These are phyloP conservation scores for Bothrops jararaca DNA, from an alignment of 2,113 vertebrate species.

Conservation along the genomic window DNA sequence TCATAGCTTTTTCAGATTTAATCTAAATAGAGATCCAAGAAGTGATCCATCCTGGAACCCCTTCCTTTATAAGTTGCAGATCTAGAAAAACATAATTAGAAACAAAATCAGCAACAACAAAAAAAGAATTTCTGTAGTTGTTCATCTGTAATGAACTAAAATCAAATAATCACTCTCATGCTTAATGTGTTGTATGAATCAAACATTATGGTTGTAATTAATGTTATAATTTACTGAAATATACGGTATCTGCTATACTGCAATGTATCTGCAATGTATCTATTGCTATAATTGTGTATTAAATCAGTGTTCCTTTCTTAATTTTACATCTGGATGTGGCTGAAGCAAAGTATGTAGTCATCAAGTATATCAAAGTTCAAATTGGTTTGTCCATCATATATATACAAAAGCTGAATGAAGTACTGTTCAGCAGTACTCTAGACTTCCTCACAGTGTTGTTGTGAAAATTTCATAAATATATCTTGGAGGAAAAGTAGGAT, in stretches of 20 bases:
- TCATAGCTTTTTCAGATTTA: not conserved
- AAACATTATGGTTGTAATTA: not conserved
- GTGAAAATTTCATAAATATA: not conserved
- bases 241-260: too few relatives aligned
- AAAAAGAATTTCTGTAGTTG: not conserved
- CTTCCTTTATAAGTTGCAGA: not conserved
- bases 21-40: not conserved
- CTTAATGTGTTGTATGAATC: not conserved
- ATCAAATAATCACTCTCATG: not conserved
- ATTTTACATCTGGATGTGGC: not conserved
- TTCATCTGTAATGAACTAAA: not conserved
- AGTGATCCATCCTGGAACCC: not conserved
- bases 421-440: not conserved
- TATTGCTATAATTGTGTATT: not conserved
- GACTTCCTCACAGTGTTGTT: not conserved
- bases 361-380: not conserved
- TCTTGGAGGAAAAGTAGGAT: not conserved
- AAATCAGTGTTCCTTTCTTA: not conserved
- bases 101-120: not conserved
- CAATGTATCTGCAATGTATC: not conserved
- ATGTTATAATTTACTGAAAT: too few relatives aligned
- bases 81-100: not conserved
- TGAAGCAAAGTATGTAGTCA: not conserved
- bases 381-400: not conserved
- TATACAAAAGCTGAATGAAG: not conserved